Conservation (phyloP, 1,140 invertebrate genomes). For the Cydia splendana region DNA sequence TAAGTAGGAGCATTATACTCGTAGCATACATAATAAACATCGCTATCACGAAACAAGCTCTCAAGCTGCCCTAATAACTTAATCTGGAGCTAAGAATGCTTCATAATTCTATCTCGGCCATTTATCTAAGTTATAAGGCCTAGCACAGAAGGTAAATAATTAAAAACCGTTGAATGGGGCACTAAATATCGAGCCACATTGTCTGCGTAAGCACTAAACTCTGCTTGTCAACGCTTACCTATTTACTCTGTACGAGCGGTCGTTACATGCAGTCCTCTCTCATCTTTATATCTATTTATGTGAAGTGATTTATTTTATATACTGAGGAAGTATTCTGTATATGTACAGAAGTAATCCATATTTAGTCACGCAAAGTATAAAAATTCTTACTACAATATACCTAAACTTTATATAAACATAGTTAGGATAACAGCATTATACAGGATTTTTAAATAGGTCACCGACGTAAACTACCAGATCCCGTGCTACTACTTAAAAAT, state of each 20-base stretch:
- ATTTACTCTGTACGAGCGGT: neutral
- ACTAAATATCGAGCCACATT: slow-evolving; percentile 44
- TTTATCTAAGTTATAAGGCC: slow-evolving; percentile 40
- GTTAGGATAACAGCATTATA: no score
- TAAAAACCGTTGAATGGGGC: slow-evolving; percentile 44
- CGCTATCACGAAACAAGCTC: neutral
- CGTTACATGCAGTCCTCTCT: neutral
- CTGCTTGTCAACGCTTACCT: slow-evolving; percentile 33
- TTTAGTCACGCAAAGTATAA: no score
- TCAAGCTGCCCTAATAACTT: slow-evolving; percentile 16
- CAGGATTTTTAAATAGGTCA: no score
- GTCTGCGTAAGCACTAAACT: slow-evolving; percentile 35
- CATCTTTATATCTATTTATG: neutral
- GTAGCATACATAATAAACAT: neutral
- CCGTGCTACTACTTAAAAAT: no score
- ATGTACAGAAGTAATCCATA: no score
- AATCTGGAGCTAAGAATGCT: slow-evolving; percentile 23
- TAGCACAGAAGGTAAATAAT: slow-evolving; percentile 37
- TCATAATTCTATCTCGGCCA: slow-evolving; percentile 43
- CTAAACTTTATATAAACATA: no score
- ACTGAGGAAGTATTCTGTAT: neutral
- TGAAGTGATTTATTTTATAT: neutral
- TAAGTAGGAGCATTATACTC: neutral
- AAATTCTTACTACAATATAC: no score
- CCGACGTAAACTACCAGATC: no score